Evolutionary conservation across 2,888 invertebrate species (phyloP).

Genomic region (Mimachlamys varia): DNA sequence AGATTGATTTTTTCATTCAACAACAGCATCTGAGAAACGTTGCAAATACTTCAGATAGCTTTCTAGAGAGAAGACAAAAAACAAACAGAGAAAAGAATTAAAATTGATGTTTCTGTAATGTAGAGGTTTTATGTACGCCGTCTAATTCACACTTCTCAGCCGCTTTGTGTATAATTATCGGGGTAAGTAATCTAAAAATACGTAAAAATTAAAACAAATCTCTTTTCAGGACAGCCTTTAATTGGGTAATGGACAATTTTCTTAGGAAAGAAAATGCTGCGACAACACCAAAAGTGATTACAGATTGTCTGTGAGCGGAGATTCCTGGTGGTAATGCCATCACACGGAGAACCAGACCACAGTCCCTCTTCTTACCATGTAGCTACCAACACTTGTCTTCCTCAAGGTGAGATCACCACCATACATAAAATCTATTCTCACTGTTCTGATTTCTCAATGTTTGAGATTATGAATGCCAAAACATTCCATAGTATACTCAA

Average conservation of each 20-base stretch:
- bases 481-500: no score
- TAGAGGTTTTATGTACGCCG: not conserved
- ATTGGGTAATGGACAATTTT: not conserved
- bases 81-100: not conserved
- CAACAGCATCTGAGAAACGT: not conserved
- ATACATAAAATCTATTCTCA: no score
- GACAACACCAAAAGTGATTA: not conserved
- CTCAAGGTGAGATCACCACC: not conserved
- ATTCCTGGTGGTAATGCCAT: not conserved
- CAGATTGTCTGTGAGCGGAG: not conserved
- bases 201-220: slow-evolving; percentile 1
- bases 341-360: not conserved
- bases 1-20: slow-evolving; percentile 16
- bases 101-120: not conserved
- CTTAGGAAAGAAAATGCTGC: not conserved
- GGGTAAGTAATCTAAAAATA: slow-evolving; percentile 8
- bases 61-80: not conserved
- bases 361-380: not conserved
- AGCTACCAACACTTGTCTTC: not conserved
- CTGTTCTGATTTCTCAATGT: no score
- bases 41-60: not conserved
- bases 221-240: not conserved
- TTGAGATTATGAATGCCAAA: no score
- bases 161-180: not conserved
- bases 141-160: not conserved